Evolutionary conservation across 2,113 vertebrate species (phyloP).

Genomic region (Nycticebus coucang): DNA sequence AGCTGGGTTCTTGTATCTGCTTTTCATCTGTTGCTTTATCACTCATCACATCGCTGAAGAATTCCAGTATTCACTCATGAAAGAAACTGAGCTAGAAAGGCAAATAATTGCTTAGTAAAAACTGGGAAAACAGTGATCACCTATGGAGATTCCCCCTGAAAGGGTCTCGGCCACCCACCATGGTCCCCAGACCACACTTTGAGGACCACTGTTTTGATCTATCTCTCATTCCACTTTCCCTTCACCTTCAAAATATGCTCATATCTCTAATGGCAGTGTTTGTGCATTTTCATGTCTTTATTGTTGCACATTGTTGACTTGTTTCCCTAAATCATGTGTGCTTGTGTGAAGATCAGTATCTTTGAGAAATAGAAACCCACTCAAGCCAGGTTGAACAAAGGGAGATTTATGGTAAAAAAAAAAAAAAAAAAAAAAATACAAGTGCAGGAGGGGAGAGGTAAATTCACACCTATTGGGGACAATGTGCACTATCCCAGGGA

Average conservation of each 20-base stretch:
- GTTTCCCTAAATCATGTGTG: neutral
- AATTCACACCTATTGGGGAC: too few species aligned
- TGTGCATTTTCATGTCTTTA: neutral
- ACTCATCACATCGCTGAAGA: neutral
- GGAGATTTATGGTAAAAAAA: neutral
- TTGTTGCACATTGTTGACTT: neutral
- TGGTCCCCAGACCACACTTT: neutral
- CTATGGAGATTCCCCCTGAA: neutral
- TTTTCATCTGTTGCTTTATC: neutral
- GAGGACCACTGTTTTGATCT: neutral
- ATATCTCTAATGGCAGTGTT: neutral
- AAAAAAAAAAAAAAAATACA: neutral
- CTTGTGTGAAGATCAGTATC: neutral
- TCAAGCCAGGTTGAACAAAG: neutral
- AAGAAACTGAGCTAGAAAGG: neutral
- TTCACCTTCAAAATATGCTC: neutral
- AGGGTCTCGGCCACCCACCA: neutral
- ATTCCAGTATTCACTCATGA: neutral
- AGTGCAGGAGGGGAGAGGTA: too few species aligned
- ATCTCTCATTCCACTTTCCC: neutral
- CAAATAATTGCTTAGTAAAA: neutral
- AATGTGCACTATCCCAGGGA: too few species aligned
- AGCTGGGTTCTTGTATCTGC: neutral
- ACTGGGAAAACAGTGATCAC: neutral
- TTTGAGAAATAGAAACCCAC: conserved; percentile 38